phyloP scores from a whole-genome alignment of 2,888 invertebrate species.

The Microplitis deprimator region DNA sequence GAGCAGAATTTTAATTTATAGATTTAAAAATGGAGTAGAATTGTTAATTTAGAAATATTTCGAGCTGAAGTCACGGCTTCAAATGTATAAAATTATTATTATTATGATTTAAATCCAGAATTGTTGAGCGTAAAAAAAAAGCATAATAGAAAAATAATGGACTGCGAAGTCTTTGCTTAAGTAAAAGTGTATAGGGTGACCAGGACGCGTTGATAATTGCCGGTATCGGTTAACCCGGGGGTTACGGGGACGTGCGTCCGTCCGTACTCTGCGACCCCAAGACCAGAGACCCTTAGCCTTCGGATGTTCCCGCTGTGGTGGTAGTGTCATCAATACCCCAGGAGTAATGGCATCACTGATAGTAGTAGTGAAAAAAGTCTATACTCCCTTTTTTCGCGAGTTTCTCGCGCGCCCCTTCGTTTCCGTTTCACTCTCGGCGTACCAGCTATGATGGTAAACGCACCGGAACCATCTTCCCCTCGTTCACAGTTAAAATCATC shows the following conservation, averaged over 20 bases:
- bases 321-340: background rate
- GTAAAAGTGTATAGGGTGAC: constrained; percentile 52
- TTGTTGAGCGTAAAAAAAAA: background rate
- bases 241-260: constrained; percentile 52
- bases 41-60: too few relatives aligned
- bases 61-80: too few relatives aligned
- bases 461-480: constrained; percentile 40
- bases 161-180: constrained; percentile 12
- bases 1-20: too few relatives aligned
- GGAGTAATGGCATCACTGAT: constrained; percentile 36
- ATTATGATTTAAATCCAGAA: background rate
- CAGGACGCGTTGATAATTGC: constrained; percentile 71
- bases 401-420: constrained; percentile 67
- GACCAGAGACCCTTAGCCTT: constrained; percentile 48
- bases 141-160: constrained; percentile 10
- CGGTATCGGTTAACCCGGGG: constrained; percentile 71
- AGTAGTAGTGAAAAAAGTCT: constrained; percentile 28
- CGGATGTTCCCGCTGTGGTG: constrained; percentile 27
- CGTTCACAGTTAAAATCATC: constrained; percentile 29
- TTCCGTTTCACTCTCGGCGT: constrained; percentile 68
- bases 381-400: constrained; percentile 57
- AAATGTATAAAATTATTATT: background rate
- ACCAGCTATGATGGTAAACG: constrained; percentile 39
- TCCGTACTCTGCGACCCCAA: background rate
- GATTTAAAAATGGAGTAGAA: too few relatives aligned